Conservation (phyloP, 2,113 vertebrate genomes). For the Halcyon malimbica region DNA sequence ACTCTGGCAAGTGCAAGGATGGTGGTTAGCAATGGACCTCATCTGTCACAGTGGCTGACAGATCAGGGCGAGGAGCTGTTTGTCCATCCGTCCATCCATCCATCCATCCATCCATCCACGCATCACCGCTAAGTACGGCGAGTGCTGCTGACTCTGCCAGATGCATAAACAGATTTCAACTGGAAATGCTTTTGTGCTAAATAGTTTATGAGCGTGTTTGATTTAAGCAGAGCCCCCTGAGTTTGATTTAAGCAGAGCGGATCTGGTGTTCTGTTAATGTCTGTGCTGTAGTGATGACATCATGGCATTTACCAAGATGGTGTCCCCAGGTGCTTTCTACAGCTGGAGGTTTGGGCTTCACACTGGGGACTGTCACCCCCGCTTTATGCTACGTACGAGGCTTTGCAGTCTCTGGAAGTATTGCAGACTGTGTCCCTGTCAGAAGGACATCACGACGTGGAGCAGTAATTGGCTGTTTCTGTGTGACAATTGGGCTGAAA, state of each 20-base stretch:
- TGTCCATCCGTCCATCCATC: neutral
- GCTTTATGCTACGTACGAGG: accelerated
- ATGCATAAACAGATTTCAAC: neutral
- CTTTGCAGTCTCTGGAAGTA: neutral
- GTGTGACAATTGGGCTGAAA: neutral
- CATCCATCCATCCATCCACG: neutral
- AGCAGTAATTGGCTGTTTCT: neutral
- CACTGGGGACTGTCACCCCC: no score
- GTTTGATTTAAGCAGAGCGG: neutral
- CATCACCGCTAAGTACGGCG: neutral
- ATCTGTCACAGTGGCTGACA: neutral
- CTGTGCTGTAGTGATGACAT: neutral
- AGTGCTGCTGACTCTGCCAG: neutral
- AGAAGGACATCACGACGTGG: accelerated
- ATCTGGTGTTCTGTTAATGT: neutral
- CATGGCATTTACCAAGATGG: neutral
- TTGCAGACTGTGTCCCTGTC: accelerated
- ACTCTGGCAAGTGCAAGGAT: neutral
- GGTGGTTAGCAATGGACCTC: accelerated
- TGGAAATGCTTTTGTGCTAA: neutral
- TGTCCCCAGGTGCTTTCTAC: neutral
- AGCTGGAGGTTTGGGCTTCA: neutral
- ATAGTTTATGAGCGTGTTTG: neutral
- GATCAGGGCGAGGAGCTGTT: neutral
- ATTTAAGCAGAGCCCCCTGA: neutral